These are phyloP conservation scores for Protophormia terraenovae DNA, from an alignment of 2,888 invertebrate species.

Conservation along the genomic window DNA sequence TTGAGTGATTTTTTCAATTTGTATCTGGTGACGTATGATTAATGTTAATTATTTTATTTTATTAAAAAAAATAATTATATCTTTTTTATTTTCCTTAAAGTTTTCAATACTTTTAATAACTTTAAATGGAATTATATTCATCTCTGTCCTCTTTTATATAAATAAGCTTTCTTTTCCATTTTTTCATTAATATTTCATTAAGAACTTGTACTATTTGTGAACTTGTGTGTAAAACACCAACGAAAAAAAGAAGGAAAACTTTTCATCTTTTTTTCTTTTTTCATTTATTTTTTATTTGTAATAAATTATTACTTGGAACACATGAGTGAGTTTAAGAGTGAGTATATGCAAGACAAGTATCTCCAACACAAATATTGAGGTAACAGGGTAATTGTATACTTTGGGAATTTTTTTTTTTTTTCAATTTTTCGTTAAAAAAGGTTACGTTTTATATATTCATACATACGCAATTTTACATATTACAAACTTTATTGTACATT, in stretches of 20 bases:
- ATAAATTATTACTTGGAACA: constrained; percentile 3
- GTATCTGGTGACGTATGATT: neutral
- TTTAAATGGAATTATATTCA: neutral
- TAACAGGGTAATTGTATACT: neutral
- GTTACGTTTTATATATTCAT: neutral
- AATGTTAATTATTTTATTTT: neutral
- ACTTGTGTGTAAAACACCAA: neutral
- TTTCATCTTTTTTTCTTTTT: neutral
- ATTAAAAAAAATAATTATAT: neutral
- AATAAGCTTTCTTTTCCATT: neutral
- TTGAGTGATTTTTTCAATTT: no score
- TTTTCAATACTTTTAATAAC: neutral
- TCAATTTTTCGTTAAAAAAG: neutral
- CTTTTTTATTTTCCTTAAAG: neutral
- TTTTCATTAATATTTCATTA: constrained; percentile 14
- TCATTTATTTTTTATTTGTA: neutral
- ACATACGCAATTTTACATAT: constrained; percentile 4
- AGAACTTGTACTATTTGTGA: neutral
- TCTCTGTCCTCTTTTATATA: neutral
- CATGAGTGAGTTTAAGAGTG: neutral
- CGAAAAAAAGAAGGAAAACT: neutral
- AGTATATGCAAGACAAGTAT: neutral
- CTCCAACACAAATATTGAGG: neutral
- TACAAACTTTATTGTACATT: neutral
- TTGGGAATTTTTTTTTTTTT: neutral